Evolutionary conservation across 1,140 invertebrate genomes (phyloP).

Genomic region (Papilio helenus): DNA sequence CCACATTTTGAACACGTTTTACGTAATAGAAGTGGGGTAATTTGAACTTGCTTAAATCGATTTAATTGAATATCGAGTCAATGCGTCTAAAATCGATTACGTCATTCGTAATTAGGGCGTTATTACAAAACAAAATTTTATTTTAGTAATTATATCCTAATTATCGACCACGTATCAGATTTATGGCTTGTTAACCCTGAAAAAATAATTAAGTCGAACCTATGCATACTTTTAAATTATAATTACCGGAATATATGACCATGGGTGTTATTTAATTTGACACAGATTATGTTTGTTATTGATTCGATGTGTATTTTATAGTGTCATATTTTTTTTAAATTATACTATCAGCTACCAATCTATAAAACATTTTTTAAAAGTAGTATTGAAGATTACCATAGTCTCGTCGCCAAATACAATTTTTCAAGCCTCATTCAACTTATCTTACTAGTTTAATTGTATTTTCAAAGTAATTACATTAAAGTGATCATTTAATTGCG

Average conservation of each 20-base stretch:
- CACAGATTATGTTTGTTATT: conserved; percentile 23
- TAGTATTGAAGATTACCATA: too few species aligned
- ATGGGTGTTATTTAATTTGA: conserved; percentile 25
- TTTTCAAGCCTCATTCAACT: not conserved
- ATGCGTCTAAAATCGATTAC: not conserved
- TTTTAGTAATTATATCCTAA: conserved; percentile 43
- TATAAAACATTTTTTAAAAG: too few species aligned
- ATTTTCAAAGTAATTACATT: not conserved
- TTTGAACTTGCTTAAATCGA: conserved; percentile 7
- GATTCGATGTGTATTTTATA: not conserved
- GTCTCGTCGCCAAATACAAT: not conserved
- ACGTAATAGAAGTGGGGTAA: conserved; percentile 8
- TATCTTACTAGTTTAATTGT: not conserved
- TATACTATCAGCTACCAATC: not conserved
- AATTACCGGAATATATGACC: conserved; percentile 26
- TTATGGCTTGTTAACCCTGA: conserved; percentile 49
- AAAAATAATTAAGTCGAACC: conserved; percentile 41
- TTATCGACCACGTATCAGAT: conserved; percentile 52
- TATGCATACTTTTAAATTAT: conserved; percentile 19
- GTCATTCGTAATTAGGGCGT: conserved; percentile 1
- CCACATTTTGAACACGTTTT: conserved; percentile 5
- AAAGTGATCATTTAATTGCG: not conserved
- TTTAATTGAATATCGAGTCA: not conserved
- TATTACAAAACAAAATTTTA: conserved; percentile 13
- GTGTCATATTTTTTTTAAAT: not conserved